These are phyloP conservation scores for Diadema setosum DNA, from an alignment of 35 echinoderm and acorn worm genomes.

Conservation along the genomic window DNA sequence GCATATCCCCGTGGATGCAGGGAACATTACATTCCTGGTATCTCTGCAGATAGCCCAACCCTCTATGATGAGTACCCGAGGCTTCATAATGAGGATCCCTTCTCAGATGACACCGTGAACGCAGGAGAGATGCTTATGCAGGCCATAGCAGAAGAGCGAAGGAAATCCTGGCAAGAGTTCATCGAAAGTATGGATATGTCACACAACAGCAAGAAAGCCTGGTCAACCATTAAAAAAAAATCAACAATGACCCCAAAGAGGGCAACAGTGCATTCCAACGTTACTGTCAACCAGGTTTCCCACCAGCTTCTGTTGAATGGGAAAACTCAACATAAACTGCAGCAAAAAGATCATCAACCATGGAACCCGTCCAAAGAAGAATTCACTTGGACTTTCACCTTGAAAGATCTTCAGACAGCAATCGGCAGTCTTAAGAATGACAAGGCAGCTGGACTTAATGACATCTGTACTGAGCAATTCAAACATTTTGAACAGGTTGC, in stretches of 20 bases:
- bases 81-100: neutral
- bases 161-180: constrained; percentile 19
- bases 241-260: constrained; percentile 19
- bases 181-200: neutral
- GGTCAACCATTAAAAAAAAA: constrained; percentile 21
- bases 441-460: constrained; percentile 19
- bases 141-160: constrained; percentile 2
- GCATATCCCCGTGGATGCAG: neutral
- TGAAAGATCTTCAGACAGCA: neutral
- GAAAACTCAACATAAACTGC: neutral
- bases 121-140: constrained; percentile 5
- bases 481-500: neutral
- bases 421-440: constrained; percentile 8
- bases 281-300: neutral
- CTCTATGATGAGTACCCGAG: neutral
- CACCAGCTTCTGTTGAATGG: neutral
- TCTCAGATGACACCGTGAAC: neutral
- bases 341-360: neutral
- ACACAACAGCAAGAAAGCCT: neutral
- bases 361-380: neutral
- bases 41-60: neutral
- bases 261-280: neutral
- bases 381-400: neutral
- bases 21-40: neutral
- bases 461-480: neutral